These are phyloP conservation scores for Ceratina calcarata DNA, from an alignment of 1,140 invertebrate genomes.

Conservation along the genomic window DNA sequence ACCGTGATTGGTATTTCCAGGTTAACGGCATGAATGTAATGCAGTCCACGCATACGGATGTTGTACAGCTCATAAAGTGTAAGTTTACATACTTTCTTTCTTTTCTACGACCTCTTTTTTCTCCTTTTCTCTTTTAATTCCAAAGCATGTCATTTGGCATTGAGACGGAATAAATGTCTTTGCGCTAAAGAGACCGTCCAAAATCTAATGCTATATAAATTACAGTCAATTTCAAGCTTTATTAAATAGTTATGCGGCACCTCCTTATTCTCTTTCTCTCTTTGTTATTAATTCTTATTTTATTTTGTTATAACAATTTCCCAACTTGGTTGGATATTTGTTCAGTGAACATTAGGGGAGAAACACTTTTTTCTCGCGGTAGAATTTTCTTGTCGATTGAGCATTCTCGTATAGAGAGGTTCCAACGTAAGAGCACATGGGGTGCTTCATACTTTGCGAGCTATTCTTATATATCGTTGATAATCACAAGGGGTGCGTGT, in stretches of 20 bases:
- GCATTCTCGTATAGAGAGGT: not conserved
- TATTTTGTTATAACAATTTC: not conserved
- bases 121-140: constrained; percentile 20
- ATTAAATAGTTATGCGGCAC: too few relatives aligned
- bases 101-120: constrained; percentile 44
- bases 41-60: constrained; percentile 94
- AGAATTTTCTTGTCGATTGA: constrained; percentile 38
- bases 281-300: not conserved
- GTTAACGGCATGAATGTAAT: constrained; percentile 96
- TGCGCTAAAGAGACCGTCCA: not conserved
- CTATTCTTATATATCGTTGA: constrained; percentile 37
- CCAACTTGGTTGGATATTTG: not conserved
- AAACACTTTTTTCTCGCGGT: not conserved
- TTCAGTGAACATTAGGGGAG: not conserved
- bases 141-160: not conserved
- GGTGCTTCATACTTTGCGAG: constrained; percentile 16
- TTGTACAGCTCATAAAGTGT: constrained; percentile 96
- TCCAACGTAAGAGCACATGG: not conserved
- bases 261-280: not conserved
- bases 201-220: not conserved
- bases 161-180: not conserved
- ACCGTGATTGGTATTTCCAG: constrained; percentile 76
- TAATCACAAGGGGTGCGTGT: constrained; percentile 15
- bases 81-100: constrained; percentile 77
- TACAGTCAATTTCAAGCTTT: not conserved